phyloP scores from a whole-genome alignment of 64 coral and sea anemone genomes.

The Stichodactyla mertensii region DNA sequence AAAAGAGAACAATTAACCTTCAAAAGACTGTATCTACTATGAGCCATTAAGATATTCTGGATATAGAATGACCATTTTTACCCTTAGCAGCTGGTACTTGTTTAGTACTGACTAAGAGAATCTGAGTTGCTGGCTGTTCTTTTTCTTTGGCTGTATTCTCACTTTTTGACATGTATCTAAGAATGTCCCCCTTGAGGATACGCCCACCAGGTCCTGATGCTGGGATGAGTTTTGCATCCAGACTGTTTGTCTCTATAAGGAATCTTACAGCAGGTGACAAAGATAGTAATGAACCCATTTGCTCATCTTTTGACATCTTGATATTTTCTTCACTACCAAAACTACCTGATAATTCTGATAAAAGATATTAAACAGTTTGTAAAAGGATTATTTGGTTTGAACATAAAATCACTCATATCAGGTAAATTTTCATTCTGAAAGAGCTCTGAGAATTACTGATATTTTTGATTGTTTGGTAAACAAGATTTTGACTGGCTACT shows the following conservation, averaged over 20 bases:
- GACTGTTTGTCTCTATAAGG: constrained; percentile 58
- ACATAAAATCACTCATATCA: too few relatives aligned
- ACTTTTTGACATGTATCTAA: constrained; percentile 52
- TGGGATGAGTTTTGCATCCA: constrained; percentile 68
- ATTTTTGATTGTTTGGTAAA: too few relatives aligned
- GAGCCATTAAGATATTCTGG: too few relatives aligned
- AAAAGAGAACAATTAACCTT: not conserved
- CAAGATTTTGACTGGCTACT: too few relatives aligned
- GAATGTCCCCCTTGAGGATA: constrained; percentile 73
- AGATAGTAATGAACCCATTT: not conserved
- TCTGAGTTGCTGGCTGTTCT: not conserved
- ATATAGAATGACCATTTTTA: not conserved
- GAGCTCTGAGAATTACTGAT: too few relatives aligned
- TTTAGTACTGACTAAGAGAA: constrained; percentile 1
- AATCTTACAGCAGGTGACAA: constrained; percentile 83
- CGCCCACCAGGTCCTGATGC: constrained; percentile 67
- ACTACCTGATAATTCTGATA: not conserved
- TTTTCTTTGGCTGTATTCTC: constrained; percentile 4
- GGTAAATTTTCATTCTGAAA: too few relatives aligned
- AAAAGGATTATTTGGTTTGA: too few relatives aligned
- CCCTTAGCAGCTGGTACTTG: constrained; percentile 12
- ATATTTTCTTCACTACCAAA: not conserved
- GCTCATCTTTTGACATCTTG: not conserved
- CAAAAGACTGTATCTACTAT: not conserved
- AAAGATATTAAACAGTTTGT: not conserved